Evolutionary conservation across 2,113 vertebrate genomes (phyloP).

Genomic region (Rhinoderma darwinii): DNA sequence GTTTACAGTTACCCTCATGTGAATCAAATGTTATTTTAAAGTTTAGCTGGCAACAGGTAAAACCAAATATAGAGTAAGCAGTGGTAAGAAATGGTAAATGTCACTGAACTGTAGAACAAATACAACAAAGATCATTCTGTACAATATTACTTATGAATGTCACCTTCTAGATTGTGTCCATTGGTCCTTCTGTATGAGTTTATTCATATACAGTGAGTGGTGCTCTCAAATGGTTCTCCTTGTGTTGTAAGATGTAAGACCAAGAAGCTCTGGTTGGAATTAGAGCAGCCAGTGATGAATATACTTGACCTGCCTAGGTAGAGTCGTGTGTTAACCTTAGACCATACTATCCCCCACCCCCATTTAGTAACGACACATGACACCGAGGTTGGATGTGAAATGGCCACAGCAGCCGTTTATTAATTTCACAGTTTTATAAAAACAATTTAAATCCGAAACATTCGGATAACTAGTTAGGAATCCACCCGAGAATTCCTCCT

Average conservation of each 20-base stretch:
- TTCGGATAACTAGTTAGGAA: no score
- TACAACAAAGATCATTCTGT: neutral
- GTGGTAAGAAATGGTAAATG: neutral
- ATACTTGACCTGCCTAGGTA: no score
- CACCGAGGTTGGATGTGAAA: no score
- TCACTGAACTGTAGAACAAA: neutral
- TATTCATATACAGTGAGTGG: neutral
- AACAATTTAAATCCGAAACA: no score
- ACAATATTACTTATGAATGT: neutral
- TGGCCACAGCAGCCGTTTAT: no score
- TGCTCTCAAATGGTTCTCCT: neutral
- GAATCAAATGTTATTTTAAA: constrained; percentile 23
- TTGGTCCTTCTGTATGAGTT: neutral
- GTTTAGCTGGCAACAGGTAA: neutral
- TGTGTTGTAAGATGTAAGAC: neutral
- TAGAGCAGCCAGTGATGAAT: no score
- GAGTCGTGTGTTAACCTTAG: no score
- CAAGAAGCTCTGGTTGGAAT: neutral
- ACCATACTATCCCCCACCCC: no score
- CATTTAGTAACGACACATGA: no score
- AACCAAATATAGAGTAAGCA: neutral
- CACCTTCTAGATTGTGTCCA: neutral
- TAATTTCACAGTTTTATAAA: no score
- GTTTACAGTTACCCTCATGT: constrained; percentile 22
- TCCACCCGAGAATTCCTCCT: no score